Base-by-base conservation (phyloP, 2,797 vertebrate genomes). In the Ctenopoma multispine region DNA sequence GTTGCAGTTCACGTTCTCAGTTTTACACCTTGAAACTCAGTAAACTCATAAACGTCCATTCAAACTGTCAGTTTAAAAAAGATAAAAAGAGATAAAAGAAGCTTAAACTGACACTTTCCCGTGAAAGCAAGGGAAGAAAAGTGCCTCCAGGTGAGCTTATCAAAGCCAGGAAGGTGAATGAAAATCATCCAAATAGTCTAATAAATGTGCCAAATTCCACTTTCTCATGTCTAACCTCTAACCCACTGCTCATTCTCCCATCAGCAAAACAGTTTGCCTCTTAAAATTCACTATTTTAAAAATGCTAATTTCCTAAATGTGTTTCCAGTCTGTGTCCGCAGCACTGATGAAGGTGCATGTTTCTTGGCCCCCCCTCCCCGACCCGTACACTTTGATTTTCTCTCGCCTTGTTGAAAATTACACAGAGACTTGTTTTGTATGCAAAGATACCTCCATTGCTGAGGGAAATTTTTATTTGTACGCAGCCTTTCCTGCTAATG, bases 341-440 rank as follows among this genome's bases (percentile, higher is more conserved):
- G 51, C 61, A 46, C 75, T 81, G 82, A 89, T 80, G 82, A 82
- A 81, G 72, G 80, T 87, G 83, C 82, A 78, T 75, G 69, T 83
- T 80, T 79, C 74, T 58, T 3, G 6, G 43, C 47, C 36, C 27
- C 51, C 18, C 14, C 36, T 18, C 48, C 0, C 18, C 8, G 2
- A 1, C 4, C 15, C 14, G 15, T 11, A 48, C 60, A 17, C 79
- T 77, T 82, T 82, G 60, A 69, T 80, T 73, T 65, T 69, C 67
- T 61, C 69, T 66, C 56, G 43, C 29, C 69, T 72, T 18, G 48
- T 58, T 76, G 82, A 75, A 87, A 87, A 88, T 75, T 72, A 78
- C 80, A 72, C 81, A 78, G 81, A 48, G 77, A 59, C 83, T 89
- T 89, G 89, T 91, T 93, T 81, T 81, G 86, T 82, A 92, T 92